A percentile compares a stretch with the other conserved stretches of the same genome.
Evolutionary conservation across 2,113 vertebrate genomes (phyloP).

Genomic region (Mirounga angustirostris): DNA sequence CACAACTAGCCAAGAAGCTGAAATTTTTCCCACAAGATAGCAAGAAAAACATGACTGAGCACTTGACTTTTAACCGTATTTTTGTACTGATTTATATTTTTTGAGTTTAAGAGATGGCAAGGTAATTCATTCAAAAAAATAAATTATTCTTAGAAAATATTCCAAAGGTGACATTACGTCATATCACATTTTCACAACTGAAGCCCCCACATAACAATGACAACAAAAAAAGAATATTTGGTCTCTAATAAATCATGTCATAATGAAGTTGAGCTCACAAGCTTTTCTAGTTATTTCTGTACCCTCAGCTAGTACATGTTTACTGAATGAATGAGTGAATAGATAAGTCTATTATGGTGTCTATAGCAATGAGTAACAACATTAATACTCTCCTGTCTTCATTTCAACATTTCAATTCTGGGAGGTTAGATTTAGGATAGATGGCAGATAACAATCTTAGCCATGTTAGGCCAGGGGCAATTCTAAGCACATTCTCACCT

Average conservation of each 20-base stretch:
- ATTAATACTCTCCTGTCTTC: background rate
- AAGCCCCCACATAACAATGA: background rate
- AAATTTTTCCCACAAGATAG: background rate
- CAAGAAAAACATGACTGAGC: background rate
- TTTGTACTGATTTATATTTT: background rate
- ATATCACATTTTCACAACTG: background rate
- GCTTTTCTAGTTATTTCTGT: background rate
- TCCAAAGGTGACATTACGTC: background rate
- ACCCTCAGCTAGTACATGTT: background rate
- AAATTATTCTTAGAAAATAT: slow-evolving; percentile 29
- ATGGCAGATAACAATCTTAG: background rate
- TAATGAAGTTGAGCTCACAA: background rate
- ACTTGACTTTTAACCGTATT: background rate
- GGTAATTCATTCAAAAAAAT: slow-evolving; percentile 11
- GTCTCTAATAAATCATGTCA: background rate
- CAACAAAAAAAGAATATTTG: background rate
- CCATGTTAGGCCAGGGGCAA: background rate
- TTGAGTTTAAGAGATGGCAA: background rate
- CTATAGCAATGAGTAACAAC: background rate
- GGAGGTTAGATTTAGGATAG: background rate
- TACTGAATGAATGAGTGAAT: background rate
- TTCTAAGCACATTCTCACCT: background rate
- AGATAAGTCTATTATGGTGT: background rate
- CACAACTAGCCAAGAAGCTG: background rate
- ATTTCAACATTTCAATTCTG: background rate